Base-by-base conservation (phyloP, 35 echinoderm and acorn worm species). In the Eucidaris tribuloides region DNA sequence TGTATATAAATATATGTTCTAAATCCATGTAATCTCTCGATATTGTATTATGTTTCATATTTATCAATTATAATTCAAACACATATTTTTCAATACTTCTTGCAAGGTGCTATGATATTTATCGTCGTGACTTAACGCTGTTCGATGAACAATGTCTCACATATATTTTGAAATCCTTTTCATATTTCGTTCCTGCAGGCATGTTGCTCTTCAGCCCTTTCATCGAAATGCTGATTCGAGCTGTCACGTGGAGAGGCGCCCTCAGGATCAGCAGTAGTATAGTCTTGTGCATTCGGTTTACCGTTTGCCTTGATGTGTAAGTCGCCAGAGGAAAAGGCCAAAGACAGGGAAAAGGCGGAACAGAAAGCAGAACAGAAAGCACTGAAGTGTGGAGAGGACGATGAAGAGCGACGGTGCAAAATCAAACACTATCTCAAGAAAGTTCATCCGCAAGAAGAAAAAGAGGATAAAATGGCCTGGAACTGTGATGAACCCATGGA, bases 341-440 rank as follows among this genome's bases (percentile, higher is more conserved):
- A 38, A 38, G 68, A 74, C 18, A 22, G 38, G 0, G 61, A 64
- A 28, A 64, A 27, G 24, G 28, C 37, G 29, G 61, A n/a, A 31
- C 61, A 64, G 61, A 64, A 64, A 64, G 61, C 37, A 64, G 6
- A 64, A 34, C 61, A 64, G n/a, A n/a, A n/a, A n/a, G n/a, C n/a
- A n/a, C n/a, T n/a, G n/a, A n/a, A 64, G 37, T 74, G 68, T n/a
- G 68, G 35, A 9, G 34, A 74, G 14, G 15, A 33, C 37, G 5
- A 35, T 7, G 68, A 38, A 22, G 68, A 74, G 4, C 9, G 28
- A 7, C 22, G 24, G 24, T 17, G 40, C 38, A 74, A 42, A 40
- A 42, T 2, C 68, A 74, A 44, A 18, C 68, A 40, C 7, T 33
- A 44, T 22, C 68, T 74, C 5, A 27, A 44, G 68, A 74, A 74